Evolutionary conservation across 2,113 vertebrate species (phyloP).

Genomic region (Rhabdomys dilectus): DNA sequence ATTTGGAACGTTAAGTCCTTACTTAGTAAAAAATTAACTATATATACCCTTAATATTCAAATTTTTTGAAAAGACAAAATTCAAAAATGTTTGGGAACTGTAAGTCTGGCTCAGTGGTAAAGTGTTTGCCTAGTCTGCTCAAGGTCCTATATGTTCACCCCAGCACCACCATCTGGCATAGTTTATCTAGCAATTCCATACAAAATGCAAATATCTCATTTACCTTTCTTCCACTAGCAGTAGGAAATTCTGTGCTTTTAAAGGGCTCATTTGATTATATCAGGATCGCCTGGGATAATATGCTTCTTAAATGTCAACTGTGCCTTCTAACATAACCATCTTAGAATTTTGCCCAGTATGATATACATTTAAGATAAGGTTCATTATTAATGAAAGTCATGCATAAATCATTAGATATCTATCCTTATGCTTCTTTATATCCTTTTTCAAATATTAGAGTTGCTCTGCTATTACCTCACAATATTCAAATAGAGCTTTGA

Average conservation of each 20-base stretch:
- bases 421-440: background rate
- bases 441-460: background rate
- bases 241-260: background rate
- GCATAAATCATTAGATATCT: background rate
- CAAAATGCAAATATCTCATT: background rate
- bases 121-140: background rate
- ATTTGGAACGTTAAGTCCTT: background rate
- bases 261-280: background rate
- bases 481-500: background rate
- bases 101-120: background rate
- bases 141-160: background rate
- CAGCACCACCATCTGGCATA: background rate
- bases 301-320: background rate
- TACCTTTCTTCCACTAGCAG: background rate
- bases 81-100: background rate
- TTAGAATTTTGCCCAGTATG: background rate
- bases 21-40: background rate
- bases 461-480: background rate
- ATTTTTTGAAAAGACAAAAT: background rate
- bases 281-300: background rate
- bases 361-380: background rate
- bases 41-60: background rate
- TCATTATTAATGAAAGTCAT: constrained; percentile 1
- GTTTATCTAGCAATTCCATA: background rate
- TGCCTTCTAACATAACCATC: background rate